A percentile compares a stretch with the other conserved stretches of the same genome.
Conservation (phyloP, 2,888 invertebrate species). For the Podotricha telesiphe region DNA sequence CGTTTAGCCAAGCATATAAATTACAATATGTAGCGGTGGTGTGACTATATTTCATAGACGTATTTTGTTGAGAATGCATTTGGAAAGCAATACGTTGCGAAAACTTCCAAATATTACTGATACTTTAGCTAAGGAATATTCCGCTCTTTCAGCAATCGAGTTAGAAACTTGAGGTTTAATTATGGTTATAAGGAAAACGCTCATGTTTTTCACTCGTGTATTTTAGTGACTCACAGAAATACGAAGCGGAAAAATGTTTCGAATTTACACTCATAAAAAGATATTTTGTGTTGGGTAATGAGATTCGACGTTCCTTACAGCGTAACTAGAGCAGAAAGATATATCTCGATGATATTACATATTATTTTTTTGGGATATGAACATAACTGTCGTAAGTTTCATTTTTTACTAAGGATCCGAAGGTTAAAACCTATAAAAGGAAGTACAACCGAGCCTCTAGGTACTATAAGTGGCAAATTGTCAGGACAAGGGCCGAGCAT, state of each 20-base stretch:
- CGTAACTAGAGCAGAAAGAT: background rate
- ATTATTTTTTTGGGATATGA: background rate
- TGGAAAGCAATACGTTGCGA: slow-evolving; percentile 22
- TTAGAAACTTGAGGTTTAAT: background rate
- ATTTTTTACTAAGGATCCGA: too few species aligned
- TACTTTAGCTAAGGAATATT: background rate
- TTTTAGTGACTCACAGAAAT: background rate
- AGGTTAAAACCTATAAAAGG: too few species aligned
- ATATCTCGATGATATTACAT: background rate
- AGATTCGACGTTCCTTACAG: background rate
- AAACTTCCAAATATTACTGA: slow-evolving; percentile 1
- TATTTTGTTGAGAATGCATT: slow-evolving; percentile 22
- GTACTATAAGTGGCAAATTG: too few species aligned
- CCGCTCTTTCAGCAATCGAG: background rate
- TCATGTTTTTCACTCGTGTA: background rate
- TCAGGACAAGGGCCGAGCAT: too few species aligned
- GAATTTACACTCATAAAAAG: background rate
- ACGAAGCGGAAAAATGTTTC: background rate
- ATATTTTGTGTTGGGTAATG: background rate
- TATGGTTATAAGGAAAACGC: background rate
- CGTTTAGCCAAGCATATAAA: slow-evolving; percentile 62
- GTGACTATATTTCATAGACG: slow-evolving; percentile 36
- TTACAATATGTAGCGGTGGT: slow-evolving; percentile 57
- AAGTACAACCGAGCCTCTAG: too few species aligned
- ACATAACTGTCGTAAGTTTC: too few species aligned